Base-by-base conservation (phyloP, 2,888 invertebrate species). In the Dicroscelio sp. region DNA sequence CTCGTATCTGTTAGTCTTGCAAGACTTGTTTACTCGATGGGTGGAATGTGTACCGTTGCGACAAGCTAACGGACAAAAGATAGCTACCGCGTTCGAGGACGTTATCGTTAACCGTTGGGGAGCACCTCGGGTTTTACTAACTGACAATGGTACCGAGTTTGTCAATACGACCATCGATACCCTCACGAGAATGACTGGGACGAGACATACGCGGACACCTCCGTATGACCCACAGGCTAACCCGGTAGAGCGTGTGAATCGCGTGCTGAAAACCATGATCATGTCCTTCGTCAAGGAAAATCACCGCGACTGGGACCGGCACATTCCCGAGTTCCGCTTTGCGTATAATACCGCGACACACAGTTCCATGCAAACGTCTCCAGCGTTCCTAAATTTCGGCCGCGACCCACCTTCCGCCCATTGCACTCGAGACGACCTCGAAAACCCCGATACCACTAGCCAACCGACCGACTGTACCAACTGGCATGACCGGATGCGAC, bases 111-210 rank as follows among this genome's bases (percentile, higher is more conserved):
- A 87, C 4, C 60, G 58, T 0, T 94, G 91, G 84, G 94, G 94
- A 2, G 76, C 75, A 0, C 94, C 94, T 0, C 55, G 90, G 27
- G 55, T 78, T 6, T 23, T 95, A 0, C 58, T 94, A 0, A 90
- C 86, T 0, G 95, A 95, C 58, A 94, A 95, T 76, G 95, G 94
- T 0, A 91, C 91, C 0, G 92, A 94, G 63, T 94, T 93, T 58
- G 89, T 87, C 0, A 91, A 91, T 58, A 65, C 31, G 14, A 52
- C 30, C 14, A n/a, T 78, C 17, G 8, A 1, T 8, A 12, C n/a
- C 1, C 23, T 69, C 1, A 23, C 65, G 8, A 3, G 3, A 2
- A 10, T 10, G 4, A 65, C 65, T 4, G 65, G 65, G 2, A 33
- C 23, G 58, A 58, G 10, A 5, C 58, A 5, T 6, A 2, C 23